Percentiles rank a stretch among this genome's conserved stretches.
Evolutionary conservation across 2,113 vertebrate species (phyloP).

Genomic region (Eleginops maclovinus): DNA sequence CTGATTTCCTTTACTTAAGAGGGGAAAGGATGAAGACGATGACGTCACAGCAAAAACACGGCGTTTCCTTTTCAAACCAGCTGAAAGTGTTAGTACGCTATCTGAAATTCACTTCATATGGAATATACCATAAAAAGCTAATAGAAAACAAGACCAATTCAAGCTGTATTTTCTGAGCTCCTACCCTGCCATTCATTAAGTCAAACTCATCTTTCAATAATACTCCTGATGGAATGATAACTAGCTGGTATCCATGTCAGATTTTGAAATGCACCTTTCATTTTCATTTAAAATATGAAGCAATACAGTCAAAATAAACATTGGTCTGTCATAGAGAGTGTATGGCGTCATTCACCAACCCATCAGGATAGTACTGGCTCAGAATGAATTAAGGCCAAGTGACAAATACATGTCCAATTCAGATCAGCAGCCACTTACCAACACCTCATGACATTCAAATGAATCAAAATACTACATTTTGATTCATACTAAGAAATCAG

Average conservation of each 20-base stretch:
- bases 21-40: neutral
- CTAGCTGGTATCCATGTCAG: too few relatives aligned
- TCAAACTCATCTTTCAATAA: neutral
- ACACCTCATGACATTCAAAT: neutral
- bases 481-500: neutral
- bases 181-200: too few relatives aligned
- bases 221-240: neutral
- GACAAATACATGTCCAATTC: conserved; percentile 28
- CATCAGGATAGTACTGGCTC: neutral
- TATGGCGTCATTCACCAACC: neutral
- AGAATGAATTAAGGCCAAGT: neutral
- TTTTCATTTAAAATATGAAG: conserved; percentile 39
- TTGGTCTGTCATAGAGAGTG: neutral
- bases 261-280: neutral
- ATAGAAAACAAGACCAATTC: neutral
- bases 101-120: neutral
- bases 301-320: conserved; percentile 29
- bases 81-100: neutral
- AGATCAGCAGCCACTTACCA: conserved; percentile 17
- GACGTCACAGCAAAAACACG: neutral
- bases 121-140: neutral
- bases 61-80: neutral
- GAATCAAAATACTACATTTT: neutral
- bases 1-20: conserved; percentile 7
- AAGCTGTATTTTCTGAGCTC: neutral